Base-by-base conservation (phyloP, 2,797 vertebrate genomes). In the Ateles fusciceps region DNA sequence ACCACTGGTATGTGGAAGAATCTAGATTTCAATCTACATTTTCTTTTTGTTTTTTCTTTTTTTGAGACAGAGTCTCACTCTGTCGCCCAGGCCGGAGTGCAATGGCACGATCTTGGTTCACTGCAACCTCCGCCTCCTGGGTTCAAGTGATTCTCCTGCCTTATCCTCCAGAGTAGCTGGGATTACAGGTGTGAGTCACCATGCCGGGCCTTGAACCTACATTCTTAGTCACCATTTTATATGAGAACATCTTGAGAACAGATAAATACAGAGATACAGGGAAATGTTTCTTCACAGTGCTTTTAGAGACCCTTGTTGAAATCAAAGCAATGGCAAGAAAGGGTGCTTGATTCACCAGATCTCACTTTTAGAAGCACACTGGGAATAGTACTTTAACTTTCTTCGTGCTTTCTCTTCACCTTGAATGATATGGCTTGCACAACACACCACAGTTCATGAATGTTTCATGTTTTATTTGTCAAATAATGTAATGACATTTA, bases 401-500 rank as follows among this genome's bases (percentile, higher is more conserved):
- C 59, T 59, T 48, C 52, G 33, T 26, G 9, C 78, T 85, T 0
- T n/a, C n/a, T 61, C 59, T 52, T 24, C 28, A 42, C 22, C 9
- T 42, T 30, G 10, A 96, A 57, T 14, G 94, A 74, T 24, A 50
- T 1, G 30, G 13, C 83, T 94, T 89, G 50, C 89, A 55, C n/a
- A 86, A 52, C 75, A 93, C 4, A 59, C 10, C 19, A 17, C 26
- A 85, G 94, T 95, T 93, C 88, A 89, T 78, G 74, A 89, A 64
- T 55, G 75, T 80, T 44, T 50, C 74, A 26, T 91, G 76, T 84
- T 87, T 30, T 84, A 36, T 97, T 89, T 96, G 91, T 94, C 95
- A 91, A 89, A 96, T 81, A 79, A 59, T 57, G 57, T 89, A 91
- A 81, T 96, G 94, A 94, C 95, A 94, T 97, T 97, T 97, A 83